phyloP scores from a whole-genome alignment of 2,888 invertebrate species.

The Harpagoxenus sublaevis region DNA sequence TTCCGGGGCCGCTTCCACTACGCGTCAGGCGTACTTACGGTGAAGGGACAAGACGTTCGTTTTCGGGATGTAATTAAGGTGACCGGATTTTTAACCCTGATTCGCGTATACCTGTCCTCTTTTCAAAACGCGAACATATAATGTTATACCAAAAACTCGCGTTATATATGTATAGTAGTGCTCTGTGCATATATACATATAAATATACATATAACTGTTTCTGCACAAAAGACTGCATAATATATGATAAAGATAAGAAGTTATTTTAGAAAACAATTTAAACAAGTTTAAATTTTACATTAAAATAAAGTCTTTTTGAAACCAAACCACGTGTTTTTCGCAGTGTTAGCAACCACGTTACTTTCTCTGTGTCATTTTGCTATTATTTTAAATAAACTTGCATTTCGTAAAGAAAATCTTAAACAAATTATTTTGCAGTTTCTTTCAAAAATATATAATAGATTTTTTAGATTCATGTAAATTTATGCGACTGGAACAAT shows the following conservation, averaged over 20 bases:
- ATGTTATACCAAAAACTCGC: neutral
- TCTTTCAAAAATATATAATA: neutral
- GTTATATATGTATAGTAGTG: neutral
- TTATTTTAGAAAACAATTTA: neutral
- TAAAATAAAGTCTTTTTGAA: neutral
- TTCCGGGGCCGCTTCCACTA: neutral
- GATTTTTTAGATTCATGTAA: neutral
- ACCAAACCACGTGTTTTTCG: neutral
- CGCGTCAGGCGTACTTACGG: neutral
- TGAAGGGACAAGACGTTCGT: constrained; percentile 27
- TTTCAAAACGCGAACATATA: neutral
- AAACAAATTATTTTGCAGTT: neutral
- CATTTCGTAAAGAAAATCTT: neutral
- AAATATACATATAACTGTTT: neutral
- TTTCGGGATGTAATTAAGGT: constrained; percentile 14
- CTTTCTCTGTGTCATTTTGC: neutral
- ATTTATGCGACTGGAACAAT: neutral
- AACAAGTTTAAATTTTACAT: neutral
- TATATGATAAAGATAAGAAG: neutral
- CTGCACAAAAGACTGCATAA: neutral
- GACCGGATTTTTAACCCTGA: constrained; percentile 18
- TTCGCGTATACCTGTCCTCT: neutral
- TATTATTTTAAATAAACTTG: neutral
- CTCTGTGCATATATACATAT: neutral
- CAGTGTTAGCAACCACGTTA: too few relatives aligned